phyloP scores from a whole-genome alignment of 2,797 vertebrate species.

The Chaetodon trifasciatus region DNA sequence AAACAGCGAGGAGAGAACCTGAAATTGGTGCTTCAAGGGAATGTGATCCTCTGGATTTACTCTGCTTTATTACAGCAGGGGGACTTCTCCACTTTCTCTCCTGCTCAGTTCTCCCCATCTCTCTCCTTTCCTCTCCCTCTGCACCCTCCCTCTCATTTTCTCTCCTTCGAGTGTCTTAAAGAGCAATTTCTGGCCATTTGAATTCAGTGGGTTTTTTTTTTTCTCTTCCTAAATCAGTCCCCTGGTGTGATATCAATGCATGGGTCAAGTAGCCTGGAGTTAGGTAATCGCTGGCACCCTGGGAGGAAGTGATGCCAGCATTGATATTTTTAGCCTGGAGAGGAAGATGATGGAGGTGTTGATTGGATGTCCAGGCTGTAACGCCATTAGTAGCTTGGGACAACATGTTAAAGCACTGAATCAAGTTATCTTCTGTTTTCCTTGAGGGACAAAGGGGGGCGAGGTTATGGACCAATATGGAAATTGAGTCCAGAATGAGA shows the following conservation, averaged over 20 bases:
- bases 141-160: not conserved
- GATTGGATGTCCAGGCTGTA: conserved; percentile 71
- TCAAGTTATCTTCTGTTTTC: conserved; percentile 48
- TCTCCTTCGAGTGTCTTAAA: conserved; percentile 1
- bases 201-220: conserved; percentile 32
- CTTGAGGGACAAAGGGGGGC: conserved; percentile 17
- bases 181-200: conserved; percentile 25
- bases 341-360: conserved; percentile 72
- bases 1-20: conserved; percentile 26
- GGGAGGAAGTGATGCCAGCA: conserved; percentile 50
- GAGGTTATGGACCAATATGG: not conserved
- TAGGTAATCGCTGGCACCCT: conserved; percentile 54
- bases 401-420: conserved; percentile 35
- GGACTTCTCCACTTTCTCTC: conserved; percentile 24
- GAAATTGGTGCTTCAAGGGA: conserved; percentile 3
- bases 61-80: conserved; percentile 43
- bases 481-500: conserved; percentile 6
- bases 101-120: not conserved
- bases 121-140: not conserved
- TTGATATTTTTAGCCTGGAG: conserved; percentile 71
- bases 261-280: conserved; percentile 46
- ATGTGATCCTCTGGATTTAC: conserved; percentile 43
- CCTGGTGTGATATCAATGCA: conserved; percentile 39
- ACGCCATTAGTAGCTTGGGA: conserved; percentile 55
- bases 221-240: conserved; percentile 48